These are phyloP conservation scores for Ptilonorhynchus violaceus DNA, from an alignment of 2,113 vertebrate species.

Conservation along the genomic window DNA sequence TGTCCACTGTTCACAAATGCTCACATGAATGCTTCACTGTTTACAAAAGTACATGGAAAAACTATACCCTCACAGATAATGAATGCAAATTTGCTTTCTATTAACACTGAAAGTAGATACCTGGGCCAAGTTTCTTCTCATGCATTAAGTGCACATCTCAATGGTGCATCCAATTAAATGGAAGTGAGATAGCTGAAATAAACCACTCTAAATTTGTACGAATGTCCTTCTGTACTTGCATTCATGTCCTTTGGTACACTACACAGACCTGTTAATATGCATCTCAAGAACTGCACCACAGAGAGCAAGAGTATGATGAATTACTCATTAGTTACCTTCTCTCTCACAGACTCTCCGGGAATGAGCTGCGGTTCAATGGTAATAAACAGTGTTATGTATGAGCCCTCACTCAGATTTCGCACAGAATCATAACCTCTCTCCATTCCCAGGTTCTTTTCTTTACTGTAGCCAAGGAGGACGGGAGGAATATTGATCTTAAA, in stretches of 20 bases:
- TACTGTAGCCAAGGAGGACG: constrained; percentile 93
- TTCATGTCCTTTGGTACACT: neutral
- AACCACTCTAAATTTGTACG: neutral
- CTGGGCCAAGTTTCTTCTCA: neutral
- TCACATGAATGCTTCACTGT: neutral
- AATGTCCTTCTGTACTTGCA: neutral
- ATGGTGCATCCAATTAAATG: neutral
- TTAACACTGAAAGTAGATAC: neutral
- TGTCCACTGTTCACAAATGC: neutral
- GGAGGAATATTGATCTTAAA: constrained; percentile 90
- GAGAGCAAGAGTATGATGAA: neutral
- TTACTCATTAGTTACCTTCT: constrained; percentile 79
- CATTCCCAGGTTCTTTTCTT: constrained; percentile 74
- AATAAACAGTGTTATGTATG: constrained; percentile 92
- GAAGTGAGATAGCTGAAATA: neutral
- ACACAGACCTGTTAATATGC: neutral
- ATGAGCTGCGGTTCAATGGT: constrained; percentile 92
- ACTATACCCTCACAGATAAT: neutral
- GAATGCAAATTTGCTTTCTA: neutral
- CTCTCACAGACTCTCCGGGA: constrained; percentile 87
- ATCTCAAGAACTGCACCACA: neutral
- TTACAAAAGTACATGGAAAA: neutral
- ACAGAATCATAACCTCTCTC: constrained; percentile 79
- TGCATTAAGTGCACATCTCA: neutral
- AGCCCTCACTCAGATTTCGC: constrained; percentile 81